Evolutionary conservation across 1,140 invertebrate species (phyloP).

Genomic region (Zaprionus camerounensis): DNA sequence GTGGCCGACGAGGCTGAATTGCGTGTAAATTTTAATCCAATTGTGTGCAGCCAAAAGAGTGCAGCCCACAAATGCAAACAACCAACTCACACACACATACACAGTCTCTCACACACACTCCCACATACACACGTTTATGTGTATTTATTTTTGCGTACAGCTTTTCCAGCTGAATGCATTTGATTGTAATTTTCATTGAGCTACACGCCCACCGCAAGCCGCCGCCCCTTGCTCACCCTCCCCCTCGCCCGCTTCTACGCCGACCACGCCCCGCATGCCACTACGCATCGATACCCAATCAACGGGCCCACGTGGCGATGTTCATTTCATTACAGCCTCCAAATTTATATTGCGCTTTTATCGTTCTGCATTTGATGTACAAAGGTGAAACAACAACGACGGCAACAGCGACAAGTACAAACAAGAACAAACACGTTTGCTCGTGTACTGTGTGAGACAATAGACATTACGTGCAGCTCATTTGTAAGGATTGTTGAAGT

Average conservation of each 20-base stretch:
- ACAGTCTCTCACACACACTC: slow-evolving; percentile 22
- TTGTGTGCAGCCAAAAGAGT: slow-evolving; percentile 73
- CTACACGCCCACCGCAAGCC: slow-evolving; percentile 37
- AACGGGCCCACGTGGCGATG: slow-evolving; percentile 47
- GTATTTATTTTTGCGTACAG: slow-evolving; percentile 80
- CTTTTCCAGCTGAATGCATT: slow-evolving; percentile 78
- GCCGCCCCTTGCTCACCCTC: neutral
- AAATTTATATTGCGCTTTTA: slow-evolving; percentile 63
- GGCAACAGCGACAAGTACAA: slow-evolving; percentile 11
- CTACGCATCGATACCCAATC: slow-evolving; percentile 8
- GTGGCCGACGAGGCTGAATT: slow-evolving; percentile 59
- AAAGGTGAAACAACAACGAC: slow-evolving; percentile 65
- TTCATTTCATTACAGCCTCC: slow-evolving; percentile 64
- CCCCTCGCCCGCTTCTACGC: slow-evolving; percentile 14
- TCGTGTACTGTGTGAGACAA: slow-evolving; percentile 29
- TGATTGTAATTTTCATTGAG: slow-evolving; percentile 76
- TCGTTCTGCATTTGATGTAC: slow-evolving; percentile 56
- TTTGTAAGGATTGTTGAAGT: neutral
- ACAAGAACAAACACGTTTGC: slow-evolving; percentile 33
- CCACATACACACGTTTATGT: slow-evolving; percentile 37
- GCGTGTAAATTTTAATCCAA: slow-evolving; percentile 82
- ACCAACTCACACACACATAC: slow-evolving; percentile 31
- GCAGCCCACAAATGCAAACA: slow-evolving; percentile 45
- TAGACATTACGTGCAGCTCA: slow-evolving; percentile 13
- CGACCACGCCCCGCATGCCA: slow-evolving; percentile 26